Evolutionary conservation across 2,113 vertebrate genomes (phyloP).

Genomic region (Scolopax mira): DNA sequence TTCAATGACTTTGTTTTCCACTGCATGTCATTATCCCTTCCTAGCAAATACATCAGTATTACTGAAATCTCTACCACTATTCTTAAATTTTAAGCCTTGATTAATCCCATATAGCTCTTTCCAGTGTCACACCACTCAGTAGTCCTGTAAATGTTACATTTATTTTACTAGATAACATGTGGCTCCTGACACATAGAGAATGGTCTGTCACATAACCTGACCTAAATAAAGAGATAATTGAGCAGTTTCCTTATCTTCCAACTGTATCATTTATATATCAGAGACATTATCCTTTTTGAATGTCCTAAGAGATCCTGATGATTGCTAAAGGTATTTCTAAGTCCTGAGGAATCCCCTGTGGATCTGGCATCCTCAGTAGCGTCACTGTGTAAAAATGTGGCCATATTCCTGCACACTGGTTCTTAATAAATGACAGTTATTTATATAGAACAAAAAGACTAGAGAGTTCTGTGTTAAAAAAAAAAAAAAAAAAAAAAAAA

Average conservation of each 20-base stretch:
- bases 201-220: background rate
- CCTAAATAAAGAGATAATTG: slow-evolving; percentile 1
- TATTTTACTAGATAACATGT: background rate
- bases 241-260: background rate
- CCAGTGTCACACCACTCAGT: background rate
- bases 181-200: background rate
- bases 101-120: background rate
- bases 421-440: background rate
- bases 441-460: background rate
- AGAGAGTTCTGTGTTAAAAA: background rate
- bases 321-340: background rate
- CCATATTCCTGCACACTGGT: background rate
- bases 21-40: background rate
- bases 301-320: background rate
- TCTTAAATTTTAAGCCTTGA: background rate
- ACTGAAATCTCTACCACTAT: background rate
- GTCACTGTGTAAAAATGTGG: background rate
- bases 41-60: background rate
- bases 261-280: background rate
- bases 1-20: background rate
- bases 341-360: background rate
- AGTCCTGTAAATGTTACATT: background rate
- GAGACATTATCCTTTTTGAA: background rate
- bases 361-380: background rate
- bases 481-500: background rate